Evolutionary conservation across 1,140 invertebrate species (phyloP).

Genomic region (Ridgeia piscesae): DNA sequence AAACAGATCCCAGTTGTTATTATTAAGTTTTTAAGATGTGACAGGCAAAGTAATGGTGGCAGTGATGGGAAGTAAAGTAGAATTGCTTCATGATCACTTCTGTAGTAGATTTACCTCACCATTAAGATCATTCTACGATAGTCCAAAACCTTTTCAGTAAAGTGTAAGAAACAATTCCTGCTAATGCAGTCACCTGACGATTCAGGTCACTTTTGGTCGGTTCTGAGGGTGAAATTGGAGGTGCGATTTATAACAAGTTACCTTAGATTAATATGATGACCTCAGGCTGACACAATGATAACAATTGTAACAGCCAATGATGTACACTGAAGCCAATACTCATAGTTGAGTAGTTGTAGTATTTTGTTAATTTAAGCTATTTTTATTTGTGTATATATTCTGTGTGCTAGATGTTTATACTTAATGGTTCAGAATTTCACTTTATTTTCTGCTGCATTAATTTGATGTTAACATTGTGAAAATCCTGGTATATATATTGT

Average conservation of each 20-base stretch:
- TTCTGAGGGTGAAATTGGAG: neutral
- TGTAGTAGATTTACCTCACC: too few species aligned
- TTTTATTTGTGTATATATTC: neutral
- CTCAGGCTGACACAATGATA: neutral
- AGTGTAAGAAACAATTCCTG: too few species aligned
- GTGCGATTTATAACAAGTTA: neutral
- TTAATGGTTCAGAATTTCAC: neutral
- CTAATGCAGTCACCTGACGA: too few species aligned
- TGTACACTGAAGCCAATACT: neutral
- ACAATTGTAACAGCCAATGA: neutral
- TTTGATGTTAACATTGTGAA: neutral
- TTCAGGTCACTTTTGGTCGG: too few species aligned
- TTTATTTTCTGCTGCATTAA: neutral
- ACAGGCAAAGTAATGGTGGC: too few species aligned
- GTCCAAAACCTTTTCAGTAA: too few species aligned
- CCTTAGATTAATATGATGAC: neutral
- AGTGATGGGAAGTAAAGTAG: too few species aligned
- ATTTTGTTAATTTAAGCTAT: neutral
- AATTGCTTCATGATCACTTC: too few species aligned
- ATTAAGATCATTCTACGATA: too few species aligned
- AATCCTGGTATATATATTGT: too few species aligned
- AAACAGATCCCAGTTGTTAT: too few species aligned
- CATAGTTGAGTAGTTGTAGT: neutral
- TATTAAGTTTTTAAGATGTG: too few species aligned
- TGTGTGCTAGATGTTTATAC: neutral